These are phyloP conservation scores for Cynoglossus semilaevis DNA, from an alignment of 2,113 vertebrate species.

Conservation along the genomic window DNA sequence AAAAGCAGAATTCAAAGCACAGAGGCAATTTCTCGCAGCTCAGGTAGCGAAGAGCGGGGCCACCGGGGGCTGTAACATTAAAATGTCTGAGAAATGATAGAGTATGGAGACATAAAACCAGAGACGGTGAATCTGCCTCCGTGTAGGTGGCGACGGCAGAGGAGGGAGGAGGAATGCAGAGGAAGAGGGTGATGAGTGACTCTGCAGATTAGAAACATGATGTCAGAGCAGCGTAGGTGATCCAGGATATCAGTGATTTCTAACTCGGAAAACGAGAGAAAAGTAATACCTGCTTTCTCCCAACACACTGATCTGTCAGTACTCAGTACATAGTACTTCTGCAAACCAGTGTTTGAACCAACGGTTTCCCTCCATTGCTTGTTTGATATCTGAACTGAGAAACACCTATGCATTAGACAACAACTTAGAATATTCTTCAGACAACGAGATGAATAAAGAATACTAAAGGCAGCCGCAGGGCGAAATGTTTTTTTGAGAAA, in stretches of 20 bases:
- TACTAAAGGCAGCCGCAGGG: no score
- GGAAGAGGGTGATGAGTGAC: constrained; percentile 49
- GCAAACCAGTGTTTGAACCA: no score
- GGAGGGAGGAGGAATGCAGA: constrained; percentile 55
- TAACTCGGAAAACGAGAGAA: no score
- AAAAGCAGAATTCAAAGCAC: not conserved
- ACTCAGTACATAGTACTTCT: no score
- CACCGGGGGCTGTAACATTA: constrained; percentile 33
- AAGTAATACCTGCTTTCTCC: no score
- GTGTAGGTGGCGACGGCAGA: constrained; percentile 39
- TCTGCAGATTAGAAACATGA: constrained; percentile 61
- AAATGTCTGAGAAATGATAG: constrained; percentile 45
- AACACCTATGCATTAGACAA: no score
- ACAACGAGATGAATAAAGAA: no score
- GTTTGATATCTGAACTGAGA: no score
- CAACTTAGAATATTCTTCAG: no score
- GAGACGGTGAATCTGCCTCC: constrained; percentile 29
- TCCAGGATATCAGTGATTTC: constrained; percentile 24
- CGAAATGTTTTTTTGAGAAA: no score
- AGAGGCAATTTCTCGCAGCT: constrained; percentile 34
- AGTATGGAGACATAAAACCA: constrained; percentile 38
- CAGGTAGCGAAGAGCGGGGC: constrained; percentile 7
- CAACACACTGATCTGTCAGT: no score
- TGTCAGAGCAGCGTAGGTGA: constrained; percentile 29
- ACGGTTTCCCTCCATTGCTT: no score